Base-by-base conservation (phyloP, 2,888 invertebrate genomes). In the Augiades crinisus region DNA sequence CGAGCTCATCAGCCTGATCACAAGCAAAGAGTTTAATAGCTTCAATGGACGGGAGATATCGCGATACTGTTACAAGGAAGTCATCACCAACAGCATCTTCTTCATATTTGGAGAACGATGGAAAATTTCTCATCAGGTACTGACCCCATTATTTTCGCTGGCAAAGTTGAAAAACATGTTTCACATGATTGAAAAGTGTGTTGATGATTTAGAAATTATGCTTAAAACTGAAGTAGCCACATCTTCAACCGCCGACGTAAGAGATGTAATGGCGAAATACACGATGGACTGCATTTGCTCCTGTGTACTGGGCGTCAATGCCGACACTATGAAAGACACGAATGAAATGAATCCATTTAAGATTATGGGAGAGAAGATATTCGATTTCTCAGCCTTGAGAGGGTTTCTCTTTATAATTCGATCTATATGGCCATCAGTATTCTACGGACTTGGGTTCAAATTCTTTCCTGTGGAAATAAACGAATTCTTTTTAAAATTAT, bases 141-240 rank as follows among this genome's bases (percentile, higher is more conserved):
- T 75, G 5, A 74, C 76, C 0, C 80, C 78, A 2, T 41, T 82
- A 0, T 83, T 84, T 56, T 71, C 82, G 0, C 74, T 81, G 0
- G 60, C 74, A 0, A 83, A 80, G 57, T 74, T 83, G 66, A 81
- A 72, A 52, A 78, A 68, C 12, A 84, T 83, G 83, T 84, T 81
- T 43, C 59, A 72, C 51, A 54, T 83, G 6, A 70, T 82, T 7
- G 64, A 70, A 43, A 68, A 73, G 2, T 75, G 77, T 45, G 56
- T 70, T 0, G 53, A 57, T 2, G 56, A 56, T 0, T 71, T 78
- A 2, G 78, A 81, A 27, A 62, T 59, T 0, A 53, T 75, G 40
- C 55, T 82, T 0, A 69, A 68, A n/a, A 43, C 65, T 5, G 57
- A 61, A 44, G 16, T 34, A 0, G 57, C 54, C 7, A 30, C 22